phyloP scores from a whole-genome alignment of 2,797 vertebrate species.

The Choloepus didactylus region DNA sequence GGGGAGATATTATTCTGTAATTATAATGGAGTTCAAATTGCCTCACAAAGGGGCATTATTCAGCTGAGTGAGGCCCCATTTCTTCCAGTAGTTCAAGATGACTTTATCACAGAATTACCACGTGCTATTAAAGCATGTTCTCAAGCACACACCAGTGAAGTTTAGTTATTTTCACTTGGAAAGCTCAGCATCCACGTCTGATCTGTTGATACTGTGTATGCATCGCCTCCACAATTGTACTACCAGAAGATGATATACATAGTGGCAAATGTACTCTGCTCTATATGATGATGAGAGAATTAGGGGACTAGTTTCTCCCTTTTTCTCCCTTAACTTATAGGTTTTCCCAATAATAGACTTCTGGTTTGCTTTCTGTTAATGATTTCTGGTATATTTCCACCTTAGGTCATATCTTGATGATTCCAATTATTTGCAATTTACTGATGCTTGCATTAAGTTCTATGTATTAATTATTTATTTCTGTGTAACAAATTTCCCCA shows the following conservation, averaged over 20 bases:
- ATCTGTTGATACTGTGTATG: not conserved
- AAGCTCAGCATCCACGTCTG: not conserved
- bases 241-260: too few relatives aligned
- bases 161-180: not conserved
- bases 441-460: not conserved
- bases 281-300: too few relatives aligned
- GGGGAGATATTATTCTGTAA: not conserved
- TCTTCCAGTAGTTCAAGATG: not conserved
- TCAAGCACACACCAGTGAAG: not conserved
- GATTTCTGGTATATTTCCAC: not conserved
- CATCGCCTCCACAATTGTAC: too few relatives aligned
- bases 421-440: not conserved
- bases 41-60: too few relatives aligned
- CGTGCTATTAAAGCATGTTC: not conserved
- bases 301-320: too few relatives aligned
- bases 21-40: not conserved
- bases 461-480: not conserved
- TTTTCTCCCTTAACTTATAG: too few relatives aligned
- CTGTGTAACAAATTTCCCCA: too few relatives aligned
- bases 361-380: not conserved
- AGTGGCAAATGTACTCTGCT: too few relatives aligned
- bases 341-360: not conserved
- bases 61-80: not conserved
- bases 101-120: not conserved
- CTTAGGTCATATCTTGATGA: not conserved